Evolutionary conservation across 2,113 vertebrate genomes (phyloP), one percentile per base, ranked within the genome.

Genomic region (Acrocephalus kingi): DNA sequence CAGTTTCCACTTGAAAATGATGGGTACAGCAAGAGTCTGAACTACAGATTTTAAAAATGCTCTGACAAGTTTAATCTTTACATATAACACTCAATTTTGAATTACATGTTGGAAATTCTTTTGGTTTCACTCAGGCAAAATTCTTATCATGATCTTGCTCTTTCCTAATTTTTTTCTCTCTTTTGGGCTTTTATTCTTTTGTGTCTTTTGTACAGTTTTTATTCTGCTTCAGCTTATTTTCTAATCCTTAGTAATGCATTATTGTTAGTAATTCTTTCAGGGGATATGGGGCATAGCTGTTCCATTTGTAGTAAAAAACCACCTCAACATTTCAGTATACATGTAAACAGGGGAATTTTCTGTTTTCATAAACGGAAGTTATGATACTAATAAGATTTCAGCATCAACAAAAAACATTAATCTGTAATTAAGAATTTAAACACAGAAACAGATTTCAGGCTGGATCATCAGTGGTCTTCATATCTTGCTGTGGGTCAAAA

Each of bases 261-360:
- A 58, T 30, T 73, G 2, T 31, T 46, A 59, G 31, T 18, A 61
- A 46, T 73, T 84, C 13, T 84, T 89, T 61, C 39, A 69, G 17
- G 19, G 4, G 2, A 5, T 66, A 37, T 54, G 28, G 4, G 27
- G 3, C 16, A 25, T 16, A 49, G 8, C 4, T 69, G 6, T 41
- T 80, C 7, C 4, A n/a, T 55, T 63, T 63, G 9, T 27, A 76
- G 27, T 5, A 68, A n/a, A 73, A 49, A 37, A 0, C 2, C 5
- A 15, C 2, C 0, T 2, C 30, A 39, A 5, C 21, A 56, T 11
- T 39, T 90, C 25, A 19, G 2, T 18, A 20, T 11, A 18, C 4
- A 37, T 19, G 43, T 16, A 35, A 79, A 46, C 8, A 35, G 35
- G 5, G 27, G 24, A 25, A 28, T 30, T 90, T 96, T 82, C 33